Percentiles rank a stretch among this genome's conserved stretches.
Conservation (phyloP, 2,797 vertebrate species). For the Sorex maritimensis region DNA sequence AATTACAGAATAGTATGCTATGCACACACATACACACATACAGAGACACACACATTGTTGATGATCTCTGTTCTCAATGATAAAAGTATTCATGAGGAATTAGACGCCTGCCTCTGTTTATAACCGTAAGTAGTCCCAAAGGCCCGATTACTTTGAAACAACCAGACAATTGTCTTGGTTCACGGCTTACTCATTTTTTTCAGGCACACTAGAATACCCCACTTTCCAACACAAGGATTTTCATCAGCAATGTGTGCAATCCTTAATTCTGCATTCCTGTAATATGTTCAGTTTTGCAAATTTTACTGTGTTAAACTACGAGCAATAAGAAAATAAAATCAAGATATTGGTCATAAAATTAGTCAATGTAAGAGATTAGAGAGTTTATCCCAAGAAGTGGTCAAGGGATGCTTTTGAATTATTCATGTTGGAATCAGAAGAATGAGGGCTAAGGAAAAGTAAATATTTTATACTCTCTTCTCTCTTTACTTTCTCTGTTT, state of each 20-base stretch:
- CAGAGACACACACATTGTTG: neutral
- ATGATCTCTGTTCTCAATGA: slow-evolving; percentile 70
- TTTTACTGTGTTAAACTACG: slow-evolving; percentile 36
- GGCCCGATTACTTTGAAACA: slow-evolving; percentile 82
- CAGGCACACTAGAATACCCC: slow-evolving; percentile 49
- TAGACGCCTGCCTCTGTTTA: slow-evolving; percentile 70
- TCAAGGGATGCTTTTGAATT: neutral
- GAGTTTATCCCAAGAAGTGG: neutral
- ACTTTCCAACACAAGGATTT: slow-evolving; percentile 46
- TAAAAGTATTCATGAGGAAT: slow-evolving; percentile 78
- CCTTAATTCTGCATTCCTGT: slow-evolving; percentile 55
- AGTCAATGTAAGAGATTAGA: neutral
- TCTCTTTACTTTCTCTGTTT: slow-evolving; percentile 19
- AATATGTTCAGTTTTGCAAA: slow-evolving; percentile 44
- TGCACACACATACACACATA: neutral
- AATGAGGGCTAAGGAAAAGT: neutral
- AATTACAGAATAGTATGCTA: slow-evolving; percentile 8
- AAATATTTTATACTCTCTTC: neutral
- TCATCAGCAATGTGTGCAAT: neutral
- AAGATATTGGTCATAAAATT: slow-evolving; percentile 66
- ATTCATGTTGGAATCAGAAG: neutral
- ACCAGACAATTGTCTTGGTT: slow-evolving; percentile 74
- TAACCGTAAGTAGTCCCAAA: slow-evolving; percentile 82
- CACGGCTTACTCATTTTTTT: slow-evolving; percentile 86
- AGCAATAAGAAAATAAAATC: slow-evolving; percentile 73